Conservation (phyloP, 2,797 vertebrate species). For the Galago senegalensis region DNA sequence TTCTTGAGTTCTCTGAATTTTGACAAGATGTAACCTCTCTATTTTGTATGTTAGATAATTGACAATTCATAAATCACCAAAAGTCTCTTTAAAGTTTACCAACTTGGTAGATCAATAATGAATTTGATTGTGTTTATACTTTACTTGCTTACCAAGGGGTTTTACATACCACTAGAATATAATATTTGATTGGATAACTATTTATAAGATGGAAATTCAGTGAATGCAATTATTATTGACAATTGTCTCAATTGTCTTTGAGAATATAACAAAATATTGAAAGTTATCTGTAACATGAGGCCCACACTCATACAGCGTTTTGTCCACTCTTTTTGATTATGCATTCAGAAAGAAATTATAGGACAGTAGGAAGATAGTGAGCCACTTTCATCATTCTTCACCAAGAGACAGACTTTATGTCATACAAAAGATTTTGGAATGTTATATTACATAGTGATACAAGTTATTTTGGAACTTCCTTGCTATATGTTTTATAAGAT, state of each 20-base stretch:
- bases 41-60: constrained; percentile 38
- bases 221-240: constrained; percentile 57
- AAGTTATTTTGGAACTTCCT: constrained; percentile 51
- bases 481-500: constrained; percentile 42
- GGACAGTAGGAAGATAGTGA: constrained; percentile 24
- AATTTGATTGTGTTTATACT: constrained; percentile 54
- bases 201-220: constrained; percentile 40
- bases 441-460: neutral
- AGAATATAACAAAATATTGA: constrained; percentile 38
- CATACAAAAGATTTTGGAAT: constrained; percentile 40
- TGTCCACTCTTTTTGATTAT: constrained; percentile 47
- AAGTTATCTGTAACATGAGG: constrained; percentile 53
- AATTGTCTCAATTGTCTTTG: constrained; percentile 31
- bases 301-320: constrained; percentile 5
- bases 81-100: constrained; percentile 42
- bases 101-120: constrained; percentile 14
- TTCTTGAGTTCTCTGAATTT: constrained; percentile 46
- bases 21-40: neutral
- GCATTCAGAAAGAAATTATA: constrained; percentile 56
- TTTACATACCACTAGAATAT: constrained; percentile 21
- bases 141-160: constrained; percentile 59
- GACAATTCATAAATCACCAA: constrained; percentile 53
- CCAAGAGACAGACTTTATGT: constrained; percentile 49
- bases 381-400: constrained; percentile 37
- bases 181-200: constrained; percentile 53